Evolutionary conservation across 2,113 vertebrate genomes (phyloP), one percentile per base, ranked within the genome.

Genomic region (Phylloscopus whistleri): DNA sequence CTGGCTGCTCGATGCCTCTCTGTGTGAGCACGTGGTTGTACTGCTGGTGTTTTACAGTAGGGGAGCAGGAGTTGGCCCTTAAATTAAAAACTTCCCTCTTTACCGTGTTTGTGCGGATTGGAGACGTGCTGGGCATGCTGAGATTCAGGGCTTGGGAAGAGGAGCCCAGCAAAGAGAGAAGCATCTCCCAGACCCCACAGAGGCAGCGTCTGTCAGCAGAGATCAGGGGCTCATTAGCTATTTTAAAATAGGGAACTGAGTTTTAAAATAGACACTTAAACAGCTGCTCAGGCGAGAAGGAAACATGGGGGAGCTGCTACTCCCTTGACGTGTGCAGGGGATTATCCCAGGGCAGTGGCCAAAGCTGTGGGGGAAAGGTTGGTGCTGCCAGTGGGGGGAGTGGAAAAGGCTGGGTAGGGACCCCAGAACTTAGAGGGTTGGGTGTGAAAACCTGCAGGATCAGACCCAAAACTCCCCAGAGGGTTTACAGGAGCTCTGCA

Each of bases 171-270:
- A 10, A 77, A 39, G 24, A 35, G 73, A 16, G 30, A 16, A 6
- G 44, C 63, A 8, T 55, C 87, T 89, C 76, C 59, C 16, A 44
- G 76, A 58, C 85, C 63, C 46, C 7, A 52, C 7, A 35, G 86
- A 56, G 86, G 35, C 0, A 5, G 11, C 3, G 60, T 67, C 77
- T 79, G 0, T 76, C 55, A 21, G 74, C 43, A 4, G 53, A 49
- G 81, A 62, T 69, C 0, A 5, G 59, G 46, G 70, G 33, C 89
- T 89, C 67, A 17, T 79, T 89, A 79, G 84, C 84, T 95, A 23
- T 91, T 93, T 96, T 93, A 92, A 90, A 96, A 95, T 59, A 88
- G 92, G 93, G 94, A 96, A 82, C 91, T 70, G 80, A n/a, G 87
- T 52, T 95, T 86, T 91, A 92, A 95, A 96, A 95, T 90, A 90